These are phyloP conservation scores for Pedetes capensis DNA, from an alignment of 2,113 vertebrate species.

Conservation along the genomic window DNA sequence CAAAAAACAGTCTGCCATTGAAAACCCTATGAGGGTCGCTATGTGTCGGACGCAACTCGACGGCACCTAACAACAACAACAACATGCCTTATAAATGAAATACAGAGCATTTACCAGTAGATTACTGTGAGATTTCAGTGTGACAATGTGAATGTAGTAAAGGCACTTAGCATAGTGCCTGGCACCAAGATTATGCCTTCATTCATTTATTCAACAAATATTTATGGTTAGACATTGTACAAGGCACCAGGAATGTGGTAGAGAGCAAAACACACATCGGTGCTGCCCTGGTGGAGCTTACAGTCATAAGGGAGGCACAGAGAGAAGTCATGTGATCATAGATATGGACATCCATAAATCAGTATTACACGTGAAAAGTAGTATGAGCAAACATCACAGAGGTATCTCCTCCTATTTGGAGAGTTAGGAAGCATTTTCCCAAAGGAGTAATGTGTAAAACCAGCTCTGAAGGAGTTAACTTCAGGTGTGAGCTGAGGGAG, in stretches of 20 bases:
- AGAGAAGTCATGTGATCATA: not conserved
- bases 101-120: not conserved
- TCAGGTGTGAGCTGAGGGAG: not conserved
- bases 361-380: not conserved
- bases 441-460: not conserved
- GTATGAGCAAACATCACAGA: not conserved
- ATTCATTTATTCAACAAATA: not conserved
- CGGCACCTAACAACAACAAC: too few relatives aligned
- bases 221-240: not conserved
- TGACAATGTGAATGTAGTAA: not conserved
- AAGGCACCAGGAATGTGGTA: not conserved
- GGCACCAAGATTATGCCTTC: not conserved
- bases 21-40: too few relatives aligned
- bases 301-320: not conserved
- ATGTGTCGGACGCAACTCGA: too few relatives aligned
- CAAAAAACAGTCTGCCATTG: too few relatives aligned
- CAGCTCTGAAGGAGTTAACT: not conserved
- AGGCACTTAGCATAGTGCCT: not conserved
- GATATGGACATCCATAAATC: not conserved
- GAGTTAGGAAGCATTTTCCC: not conserved
- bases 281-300: not conserved
- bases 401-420: not conserved
- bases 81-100: not conserved
- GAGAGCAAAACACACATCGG: not conserved
- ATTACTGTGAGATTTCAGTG: not conserved